Evolutionary conservation across 2,888 invertebrate genomes (phyloP).

Genomic region (Lasiommata megera): DNA sequence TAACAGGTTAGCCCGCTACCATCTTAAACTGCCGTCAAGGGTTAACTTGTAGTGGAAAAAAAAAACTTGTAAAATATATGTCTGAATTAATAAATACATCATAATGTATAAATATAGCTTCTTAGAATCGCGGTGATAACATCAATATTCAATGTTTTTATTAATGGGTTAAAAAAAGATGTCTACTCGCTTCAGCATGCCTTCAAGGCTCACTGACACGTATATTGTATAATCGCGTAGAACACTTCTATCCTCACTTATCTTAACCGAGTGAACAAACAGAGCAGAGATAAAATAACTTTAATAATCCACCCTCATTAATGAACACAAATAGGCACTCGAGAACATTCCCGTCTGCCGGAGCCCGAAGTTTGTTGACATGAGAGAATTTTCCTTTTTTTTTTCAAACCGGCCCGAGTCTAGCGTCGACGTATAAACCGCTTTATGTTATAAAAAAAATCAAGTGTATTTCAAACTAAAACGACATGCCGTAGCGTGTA

Average conservation of each 20-base stretch:
- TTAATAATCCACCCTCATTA: constrained; percentile 46
- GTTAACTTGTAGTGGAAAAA: no score
- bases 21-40: no score
- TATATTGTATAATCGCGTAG: neutral
- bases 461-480: constrained; percentile 23
- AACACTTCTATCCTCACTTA: constrained; percentile 6
- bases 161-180: neutral
- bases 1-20: no score
- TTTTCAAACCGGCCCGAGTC: constrained; percentile 37
- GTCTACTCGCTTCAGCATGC: neutral
- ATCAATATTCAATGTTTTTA: no score
- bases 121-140: no score
- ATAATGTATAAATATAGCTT: no score
- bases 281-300: constrained; percentile 38
- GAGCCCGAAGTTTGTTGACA: constrained; percentile 49
- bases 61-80: no score
- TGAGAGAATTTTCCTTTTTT: constrained; percentile 44
- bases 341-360: constrained; percentile 36
- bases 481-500: constrained; percentile 16
- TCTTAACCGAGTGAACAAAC: constrained; percentile 34
- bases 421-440: constrained; percentile 43
- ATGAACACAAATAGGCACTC: constrained; percentile 47
- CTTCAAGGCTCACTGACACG: neutral
- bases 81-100: no score
- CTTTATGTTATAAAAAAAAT: constrained; percentile 60